Conservation (phyloP, 2,888 invertebrate species). For the Spatulosminthurus flaviceps region DNA sequence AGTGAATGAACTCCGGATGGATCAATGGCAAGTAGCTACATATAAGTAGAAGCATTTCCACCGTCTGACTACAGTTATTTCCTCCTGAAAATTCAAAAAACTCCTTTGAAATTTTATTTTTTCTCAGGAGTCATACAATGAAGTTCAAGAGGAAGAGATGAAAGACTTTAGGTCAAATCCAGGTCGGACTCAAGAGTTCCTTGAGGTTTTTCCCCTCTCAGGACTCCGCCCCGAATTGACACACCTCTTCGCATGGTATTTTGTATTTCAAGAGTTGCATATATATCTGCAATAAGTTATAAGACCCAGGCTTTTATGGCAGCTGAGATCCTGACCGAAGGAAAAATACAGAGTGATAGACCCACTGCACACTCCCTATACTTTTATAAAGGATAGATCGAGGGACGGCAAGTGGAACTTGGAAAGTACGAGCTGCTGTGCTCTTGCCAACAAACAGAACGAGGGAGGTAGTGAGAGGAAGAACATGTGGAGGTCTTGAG, state of each 20-base stretch:
- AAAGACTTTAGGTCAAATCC: background rate
- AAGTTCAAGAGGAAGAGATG: no score
- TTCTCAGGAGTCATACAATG: no score
- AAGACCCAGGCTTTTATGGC: no score
- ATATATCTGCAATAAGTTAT: no score
- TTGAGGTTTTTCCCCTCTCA: background rate
- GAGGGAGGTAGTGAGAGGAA: background rate
- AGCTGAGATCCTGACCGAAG: no score
- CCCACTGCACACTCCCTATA: no score
- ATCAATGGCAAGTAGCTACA: background rate
- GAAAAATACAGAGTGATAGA: no score
- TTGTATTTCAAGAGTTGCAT: background rate
- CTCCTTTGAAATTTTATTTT: no score
- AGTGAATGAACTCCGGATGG: background rate
- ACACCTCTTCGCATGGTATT: background rate
- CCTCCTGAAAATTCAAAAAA: background rate
- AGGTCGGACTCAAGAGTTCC: background rate
- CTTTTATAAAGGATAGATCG: no score
- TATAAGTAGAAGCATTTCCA: background rate
- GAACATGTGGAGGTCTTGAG: constrained; percentile 6
- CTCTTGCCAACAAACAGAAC: background rate
- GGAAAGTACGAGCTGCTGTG: no score
- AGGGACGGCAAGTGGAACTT: no score
- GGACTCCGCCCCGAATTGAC: background rate
- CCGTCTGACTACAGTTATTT: constrained; percentile 7